A percentile compares a stretch with the other conserved stretches of the same genome.
phyloP scores from a whole-genome alignment of 2,797 vertebrate species.

The Mastacembelus armatus region DNA sequence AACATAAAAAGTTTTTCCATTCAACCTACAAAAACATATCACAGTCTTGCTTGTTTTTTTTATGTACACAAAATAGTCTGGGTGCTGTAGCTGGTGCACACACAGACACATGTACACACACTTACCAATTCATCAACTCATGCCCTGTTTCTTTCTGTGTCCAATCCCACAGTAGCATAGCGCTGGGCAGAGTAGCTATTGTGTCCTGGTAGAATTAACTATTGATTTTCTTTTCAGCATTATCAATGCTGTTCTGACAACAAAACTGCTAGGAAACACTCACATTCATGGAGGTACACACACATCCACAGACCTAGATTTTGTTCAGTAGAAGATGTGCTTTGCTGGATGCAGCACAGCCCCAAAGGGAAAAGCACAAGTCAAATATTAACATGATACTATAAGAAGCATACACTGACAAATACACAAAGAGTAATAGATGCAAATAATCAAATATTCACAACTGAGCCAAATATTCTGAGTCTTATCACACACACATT shows the following conservation, averaged over 20 bases:
- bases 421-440: conserved; percentile 46
- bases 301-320: conserved; percentile 47
- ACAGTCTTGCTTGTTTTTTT: conserved; percentile 31
- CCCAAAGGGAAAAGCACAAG: conserved; percentile 37
- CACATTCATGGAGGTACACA: conserved; percentile 27
- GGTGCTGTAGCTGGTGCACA: conserved; percentile 21
- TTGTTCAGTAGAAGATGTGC: conserved; percentile 42
- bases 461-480: conserved; percentile 30
- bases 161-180: conserved; percentile 62
- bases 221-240: conserved; percentile 83
- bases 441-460: conserved; percentile 39
- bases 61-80: conserved; percentile 31
- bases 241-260: conserved; percentile 79
- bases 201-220: conserved; percentile 83
- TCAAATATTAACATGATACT: conserved; percentile 58
- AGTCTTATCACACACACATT: conserved; percentile 20
- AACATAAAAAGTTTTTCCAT: conserved; percentile 8
- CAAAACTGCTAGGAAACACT: conserved; percentile 68
- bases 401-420: conserved; percentile 36
- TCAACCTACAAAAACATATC: conserved; percentile 36
- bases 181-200: conserved; percentile 73
- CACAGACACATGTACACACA: conserved; percentile 38
- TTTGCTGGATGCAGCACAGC: conserved; percentile 38
- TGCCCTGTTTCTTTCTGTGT: conserved; percentile 64
- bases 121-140: conserved; percentile 77